Percentiles rank a stretch among this genome's conserved stretches.
Evolutionary conservation across 2,797 vertebrate species (phyloP).

Genomic region (Neomorphus geoffroyi): DNA sequence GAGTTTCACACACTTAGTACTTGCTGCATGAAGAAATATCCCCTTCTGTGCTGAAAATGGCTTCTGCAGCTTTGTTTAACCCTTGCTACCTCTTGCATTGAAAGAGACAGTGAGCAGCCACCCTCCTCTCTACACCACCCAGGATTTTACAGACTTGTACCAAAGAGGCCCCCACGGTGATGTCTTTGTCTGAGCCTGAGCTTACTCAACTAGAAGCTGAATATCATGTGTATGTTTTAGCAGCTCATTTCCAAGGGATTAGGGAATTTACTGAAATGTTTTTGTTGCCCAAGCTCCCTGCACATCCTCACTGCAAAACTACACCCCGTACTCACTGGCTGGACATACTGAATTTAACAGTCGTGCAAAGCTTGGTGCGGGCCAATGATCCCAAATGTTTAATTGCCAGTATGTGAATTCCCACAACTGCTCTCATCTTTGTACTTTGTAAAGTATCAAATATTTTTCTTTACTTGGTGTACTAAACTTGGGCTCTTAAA

Average conservation of each 20-base stretch:
- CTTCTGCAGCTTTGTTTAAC: background rate
- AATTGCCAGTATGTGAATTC: background rate
- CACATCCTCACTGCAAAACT: background rate
- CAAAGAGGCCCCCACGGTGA: accelerated
- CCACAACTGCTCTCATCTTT: too few species aligned
- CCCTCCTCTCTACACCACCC: background rate
- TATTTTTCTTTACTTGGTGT: background rate
- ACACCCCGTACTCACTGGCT: background rate
- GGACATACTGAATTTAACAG: background rate
- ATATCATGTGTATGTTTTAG: background rate
- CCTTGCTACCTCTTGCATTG: background rate
- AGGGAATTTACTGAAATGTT: background rate
- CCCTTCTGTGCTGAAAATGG: background rate
- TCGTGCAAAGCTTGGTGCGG: accelerated
- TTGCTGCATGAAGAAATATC: background rate
- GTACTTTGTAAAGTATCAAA: background rate
- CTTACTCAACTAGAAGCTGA: background rate
- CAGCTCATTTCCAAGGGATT: background rate
- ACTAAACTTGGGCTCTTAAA: background rate
- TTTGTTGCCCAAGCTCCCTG: background rate
- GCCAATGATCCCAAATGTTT: background rate
- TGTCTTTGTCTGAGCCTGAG: background rate
- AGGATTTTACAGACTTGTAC: background rate
- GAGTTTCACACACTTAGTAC: background rate
- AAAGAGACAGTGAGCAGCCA: background rate